Evolutionary conservation across 2,797 vertebrate species (phyloP), one percentile per base, ranked within the genome.

Genomic region (Gobionotothen gibberifrons): DNA sequence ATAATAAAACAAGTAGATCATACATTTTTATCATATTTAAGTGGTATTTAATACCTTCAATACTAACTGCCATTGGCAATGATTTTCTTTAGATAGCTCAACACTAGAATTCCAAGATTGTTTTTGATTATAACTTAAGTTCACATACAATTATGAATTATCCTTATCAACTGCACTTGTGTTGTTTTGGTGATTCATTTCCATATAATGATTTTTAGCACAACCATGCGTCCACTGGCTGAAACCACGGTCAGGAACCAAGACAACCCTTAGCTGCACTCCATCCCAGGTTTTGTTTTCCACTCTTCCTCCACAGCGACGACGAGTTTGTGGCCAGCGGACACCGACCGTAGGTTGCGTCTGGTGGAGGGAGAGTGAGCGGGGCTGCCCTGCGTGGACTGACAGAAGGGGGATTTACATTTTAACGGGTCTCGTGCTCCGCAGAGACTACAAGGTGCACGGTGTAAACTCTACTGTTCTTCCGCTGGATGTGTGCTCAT

Each of bases 251-350:
- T 60, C 36, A 44, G 57, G 57, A 4, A 21, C 3, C 17, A 12
- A 39, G 14, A 6, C n/a, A 13, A 32, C 19, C 7, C 5, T 2
- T 19, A 14, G 48, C 19, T 6, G 2, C 0, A 47, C 3, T 95
- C 95, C 94, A 82, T 2, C 81, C 90, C 95, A 15, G 78, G 92
- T 92, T 94, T 95, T 95, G 69, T 4, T 1, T 4, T 10, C 58
- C 48, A 39, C 85, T 74, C 76, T 67, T 69, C 84, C 90, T 88
- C 85, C 87, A 75, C 76, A 21, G 74, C 78, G 84, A 88, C 86
- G 84, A 87, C 84, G 83, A 75, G 84, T 48, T 85, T 68, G 64
- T 73, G 83, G 85, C 83, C 85, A 79, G 89, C 71, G 46, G 85
- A 89, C 90, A 79, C 86, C 76, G 91, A 79, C 86, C 76, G 90